Base-by-base conservation (phyloP, 2,888 invertebrate genomes). In the Aleiodes testaceus region DNA sequence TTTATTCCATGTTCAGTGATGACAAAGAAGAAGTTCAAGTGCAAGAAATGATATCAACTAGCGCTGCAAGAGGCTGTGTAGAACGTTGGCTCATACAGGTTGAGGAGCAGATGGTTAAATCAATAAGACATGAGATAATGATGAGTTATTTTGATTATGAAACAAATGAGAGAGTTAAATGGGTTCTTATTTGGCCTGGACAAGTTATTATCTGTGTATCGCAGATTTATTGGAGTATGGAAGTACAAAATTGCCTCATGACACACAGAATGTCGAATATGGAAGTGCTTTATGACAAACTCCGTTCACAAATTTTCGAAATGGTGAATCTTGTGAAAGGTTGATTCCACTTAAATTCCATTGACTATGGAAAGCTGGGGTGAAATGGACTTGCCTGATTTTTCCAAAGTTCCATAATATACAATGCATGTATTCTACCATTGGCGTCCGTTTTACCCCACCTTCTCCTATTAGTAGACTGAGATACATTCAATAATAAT, bases 21-120 rank as follows among this genome's bases (percentile, higher is more conserved):
- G 92, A 93, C 89, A 90, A 91, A 12, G 96, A 96, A 88, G 90
- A 91, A 85, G 90, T 95, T 0, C 88, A 89, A 73, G 89, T 94
- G 75, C 87, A 90, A 30, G 89, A 91, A 70, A 85, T 84, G 1
- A 92, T 94, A 26, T 92, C 91, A 68, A 94, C 94, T 1, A 89
- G 90, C 65, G 94, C 93, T 66, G 94, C 93, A 5, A 89, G 92
- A 80, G 96, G 95, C 0, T 93, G 95, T 70, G 96, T 96, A 2
- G 96, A 96, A 88, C 94, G 93, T 86, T 96, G 96, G 96, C 89
- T 96, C 65, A 89, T 94, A 45, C 89, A 91, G 86, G 95, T 96
- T 9, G 95, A 96, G 88, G 91, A 93, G 73, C 92, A 93, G 85
- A 96, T 96, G 96, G 82, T 93, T 0, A 88, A 89, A 77, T 92